These are phyloP conservation scores for Cerastoderma edule DNA, from an alignment of 2,888 invertebrate genomes.

Conservation along the genomic window DNA sequence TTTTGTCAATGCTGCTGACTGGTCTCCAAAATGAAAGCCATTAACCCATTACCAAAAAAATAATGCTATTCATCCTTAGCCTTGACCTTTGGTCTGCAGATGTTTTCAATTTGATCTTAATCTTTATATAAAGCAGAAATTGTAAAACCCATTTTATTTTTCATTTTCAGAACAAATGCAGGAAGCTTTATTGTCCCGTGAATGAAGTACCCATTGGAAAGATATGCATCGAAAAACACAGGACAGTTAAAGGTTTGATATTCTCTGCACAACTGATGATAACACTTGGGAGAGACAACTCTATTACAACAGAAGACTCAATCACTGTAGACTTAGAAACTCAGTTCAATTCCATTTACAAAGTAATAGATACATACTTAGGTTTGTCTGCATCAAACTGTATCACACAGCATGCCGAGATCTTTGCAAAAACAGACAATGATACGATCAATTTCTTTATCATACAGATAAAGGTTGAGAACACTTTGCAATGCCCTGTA, in stretches of 20 bases:
- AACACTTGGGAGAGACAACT: background rate
- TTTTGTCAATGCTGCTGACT: too few relatives aligned
- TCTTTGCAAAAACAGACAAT: constrained; percentile 3
- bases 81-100: too few relatives aligned
- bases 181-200: constrained; percentile 30
- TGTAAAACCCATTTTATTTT: background rate
- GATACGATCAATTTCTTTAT: constrained; percentile 2
- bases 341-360: background rate
- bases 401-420: background rate
- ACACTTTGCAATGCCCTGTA: constrained; percentile 27
- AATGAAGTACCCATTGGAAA: constrained; percentile 12
- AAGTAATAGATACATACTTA: background rate
- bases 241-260: constrained; percentile 20
- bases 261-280: constrained; percentile 7
- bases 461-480: constrained; percentile 23
- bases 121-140: too few relatives aligned
- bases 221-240: constrained; percentile 18
- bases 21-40: too few relatives aligned
- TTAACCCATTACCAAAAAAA: too few relatives aligned
- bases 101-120: too few relatives aligned
- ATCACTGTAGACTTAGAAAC: background rate
- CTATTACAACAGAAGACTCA: background rate
- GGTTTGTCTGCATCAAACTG: background rate
- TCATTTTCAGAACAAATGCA: constrained; percentile 34
- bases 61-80: too few relatives aligned